phyloP scores from a whole-genome alignment of 2,888 invertebrate genomes.

The Amblyjoppa proteus region DNA sequence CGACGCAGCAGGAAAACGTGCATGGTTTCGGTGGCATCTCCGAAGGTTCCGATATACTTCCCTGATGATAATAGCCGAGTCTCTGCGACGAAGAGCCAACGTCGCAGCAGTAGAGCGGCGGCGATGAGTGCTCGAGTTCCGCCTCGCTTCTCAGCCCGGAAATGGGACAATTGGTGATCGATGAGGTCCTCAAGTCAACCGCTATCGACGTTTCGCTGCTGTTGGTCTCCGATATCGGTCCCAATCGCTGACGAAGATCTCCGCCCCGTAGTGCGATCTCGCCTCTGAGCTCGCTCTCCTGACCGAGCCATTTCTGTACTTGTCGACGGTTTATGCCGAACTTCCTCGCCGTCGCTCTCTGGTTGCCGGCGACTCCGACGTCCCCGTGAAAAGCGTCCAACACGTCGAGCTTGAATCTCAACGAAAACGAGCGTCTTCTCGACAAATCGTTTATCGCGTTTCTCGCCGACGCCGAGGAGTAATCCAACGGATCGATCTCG shows the following conservation, averaged over 20 bases:
- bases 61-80: slow-evolving; percentile 72
- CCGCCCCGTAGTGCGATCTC: slow-evolving; percentile 81
- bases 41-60: slow-evolving; percentile 64
- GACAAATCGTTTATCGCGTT: slow-evolving; percentile 72
- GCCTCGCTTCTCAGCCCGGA: slow-evolving; percentile 71
- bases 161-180: slow-evolving; percentile 26
- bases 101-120: slow-evolving; percentile 75
- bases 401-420: slow-evolving; percentile 85
- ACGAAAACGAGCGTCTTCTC: slow-evolving; percentile 85
- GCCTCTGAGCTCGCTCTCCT: slow-evolving; percentile 83
- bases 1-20: slow-evolving; percentile 78
- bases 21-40: slow-evolving; percentile 70
- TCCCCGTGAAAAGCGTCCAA: slow-evolving; percentile 85
- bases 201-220: slow-evolving; percentile 73
- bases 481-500: slow-evolving; percentile 80
- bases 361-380: slow-evolving; percentile 84
- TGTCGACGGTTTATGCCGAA: slow-evolving; percentile 86
- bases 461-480: slow-evolving; percentile 67
- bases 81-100: slow-evolving; percentile 68
- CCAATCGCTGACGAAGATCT: slow-evolving; percentile 81
- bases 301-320: slow-evolving; percentile 86
- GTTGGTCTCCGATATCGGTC: slow-evolving; percentile 76
- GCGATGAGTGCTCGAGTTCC: slow-evolving; percentile 74
- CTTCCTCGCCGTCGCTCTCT: slow-evolving; percentile 86
- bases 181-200: slow-evolving; percentile 79